Conservation (phyloP, 2,113 vertebrate genomes). For the Pyrgilauda ruficollis region DNA sequence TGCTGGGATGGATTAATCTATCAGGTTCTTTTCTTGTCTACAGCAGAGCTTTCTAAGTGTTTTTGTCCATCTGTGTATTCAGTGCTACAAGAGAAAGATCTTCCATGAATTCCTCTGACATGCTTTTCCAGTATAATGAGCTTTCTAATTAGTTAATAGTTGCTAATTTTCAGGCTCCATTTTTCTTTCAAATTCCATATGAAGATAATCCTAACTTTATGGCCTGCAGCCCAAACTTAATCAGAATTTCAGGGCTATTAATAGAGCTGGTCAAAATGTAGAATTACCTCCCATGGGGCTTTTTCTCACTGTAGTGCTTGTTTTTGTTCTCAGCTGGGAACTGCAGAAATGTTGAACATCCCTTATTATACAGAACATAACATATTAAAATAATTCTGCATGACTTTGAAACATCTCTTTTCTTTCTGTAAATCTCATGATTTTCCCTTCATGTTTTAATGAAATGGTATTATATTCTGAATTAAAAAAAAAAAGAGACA, state of each 20-base stretch:
- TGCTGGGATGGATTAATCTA: neutral
- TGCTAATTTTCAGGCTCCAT: neutral
- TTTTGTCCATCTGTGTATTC: neutral
- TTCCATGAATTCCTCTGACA: neutral
- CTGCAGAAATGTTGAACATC: neutral
- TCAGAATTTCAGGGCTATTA: neutral
- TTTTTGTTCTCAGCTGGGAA: neutral
- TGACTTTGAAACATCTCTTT: neutral
- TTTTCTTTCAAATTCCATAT: slow-evolving; percentile 16
- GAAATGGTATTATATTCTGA: neutral
- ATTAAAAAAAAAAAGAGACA: neutral
- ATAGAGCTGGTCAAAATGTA: neutral
- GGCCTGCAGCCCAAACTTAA: neutral
- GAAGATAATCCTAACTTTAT: neutral
- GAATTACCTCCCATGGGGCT: neutral
- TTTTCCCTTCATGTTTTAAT: neutral
- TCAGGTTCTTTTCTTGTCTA: neutral
- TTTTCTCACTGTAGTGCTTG: neutral
- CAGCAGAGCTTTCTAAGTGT: neutral
- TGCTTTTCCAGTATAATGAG: neutral
- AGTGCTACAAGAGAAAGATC: neutral
- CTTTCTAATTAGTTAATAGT: neutral
- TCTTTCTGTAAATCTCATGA: neutral
- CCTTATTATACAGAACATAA: neutral
- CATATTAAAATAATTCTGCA: neutral